These are phyloP conservation scores for Caenorhabditis sp. DNA, from an alignment of 2,888 invertebrate species.

Conservation along the genomic window DNA sequence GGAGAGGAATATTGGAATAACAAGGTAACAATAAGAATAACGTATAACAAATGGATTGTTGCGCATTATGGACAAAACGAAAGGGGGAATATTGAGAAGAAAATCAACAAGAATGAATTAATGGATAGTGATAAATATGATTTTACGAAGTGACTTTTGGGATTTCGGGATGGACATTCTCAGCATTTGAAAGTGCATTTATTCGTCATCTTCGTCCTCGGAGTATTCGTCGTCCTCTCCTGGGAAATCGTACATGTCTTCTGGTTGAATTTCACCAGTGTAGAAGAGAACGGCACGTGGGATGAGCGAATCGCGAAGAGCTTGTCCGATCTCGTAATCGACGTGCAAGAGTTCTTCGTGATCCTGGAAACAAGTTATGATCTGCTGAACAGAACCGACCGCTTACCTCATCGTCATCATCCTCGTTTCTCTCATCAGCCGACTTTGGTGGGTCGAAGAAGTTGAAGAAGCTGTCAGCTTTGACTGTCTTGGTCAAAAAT, in stretches of 20 bases:
- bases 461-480: slow-evolving; percentile 98
- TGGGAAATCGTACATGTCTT: slow-evolving; percentile 42
- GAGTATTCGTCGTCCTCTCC: slow-evolving; percentile 43
- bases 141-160: not conserved
- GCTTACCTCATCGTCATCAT: slow-evolving; percentile 47
- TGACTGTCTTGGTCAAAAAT: slow-evolving; percentile 74
- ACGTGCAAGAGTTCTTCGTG: slow-evolving; percentile 85
- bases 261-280: slow-evolving; percentile 78
- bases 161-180: not conserved
- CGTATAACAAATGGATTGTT: slow-evolving; percentile 26
- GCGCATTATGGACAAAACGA: slow-evolving; percentile 1
- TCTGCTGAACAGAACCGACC: too few relatives aligned
- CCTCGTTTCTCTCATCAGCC: slow-evolving; percentile 59
- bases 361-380: slow-evolving; percentile 76
- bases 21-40: slow-evolving; percentile 27
- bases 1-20: not conserved
- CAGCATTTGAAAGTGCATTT: not conserved
- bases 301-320: slow-evolving; percentile 92
- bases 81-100: not conserved
- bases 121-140: slow-evolving; percentile 1
- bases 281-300: slow-evolving; percentile 96
- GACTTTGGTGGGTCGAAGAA: slow-evolving; percentile 88
- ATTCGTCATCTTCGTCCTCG: slow-evolving; percentile 41
- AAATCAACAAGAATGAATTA: slow-evolving; percentile 3
- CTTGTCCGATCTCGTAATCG: slow-evolving; percentile 98